Evolutionary conservation across 2,113 vertebrate species (phyloP), one percentile per base, ranked within the genome.

Genomic region (Eretmochelys imbricata): DNA sequence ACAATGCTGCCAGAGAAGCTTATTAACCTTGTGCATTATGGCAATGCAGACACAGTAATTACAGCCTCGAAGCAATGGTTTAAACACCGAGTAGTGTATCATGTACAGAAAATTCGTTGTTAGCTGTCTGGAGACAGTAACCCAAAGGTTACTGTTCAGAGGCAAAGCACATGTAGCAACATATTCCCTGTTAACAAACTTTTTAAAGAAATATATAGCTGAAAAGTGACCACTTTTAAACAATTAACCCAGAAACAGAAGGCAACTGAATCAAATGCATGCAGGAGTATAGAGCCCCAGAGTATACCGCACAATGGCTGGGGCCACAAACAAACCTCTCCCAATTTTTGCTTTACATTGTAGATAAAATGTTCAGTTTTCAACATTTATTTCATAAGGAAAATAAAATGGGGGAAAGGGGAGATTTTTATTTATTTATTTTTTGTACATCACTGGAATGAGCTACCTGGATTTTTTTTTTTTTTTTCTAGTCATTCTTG

Each of bases 41-140:
- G 91, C 89, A 93, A 84, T 6, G 46, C 92, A 94, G 92, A 88
- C 90, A 51, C 31, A 87, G 83, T 96, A 96, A 95, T 97, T 93
- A 94, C 82, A 90, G 88, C 90, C 93, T 91, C 87, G 85, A 96
- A 97, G 85, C 79, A 84, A 88, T 76, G 3, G 88, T 89, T 95
- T 97, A 88, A 96, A 96, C 82, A 81, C 82, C 89, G 87, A 96
- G 95, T 49, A 88, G 89, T 57, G 48, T 14, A 53, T 93, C 95
- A 35, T 16, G 51, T 42, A 65, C 46, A 87, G 75, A 80, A 93
- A 92, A 85, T 89, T 96, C 85, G 46, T 83, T 94, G 51, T 59
- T 91, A 95, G 93, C 80, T 94, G 96, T 90, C 85, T 92, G 69
- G 48, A 93, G 87, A 89, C 85, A 95, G 79, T 84, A 95, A 69